Base-by-base conservation (phyloP, 2,797 vertebrate genomes). In the Myripristis jacobus region DNA sequence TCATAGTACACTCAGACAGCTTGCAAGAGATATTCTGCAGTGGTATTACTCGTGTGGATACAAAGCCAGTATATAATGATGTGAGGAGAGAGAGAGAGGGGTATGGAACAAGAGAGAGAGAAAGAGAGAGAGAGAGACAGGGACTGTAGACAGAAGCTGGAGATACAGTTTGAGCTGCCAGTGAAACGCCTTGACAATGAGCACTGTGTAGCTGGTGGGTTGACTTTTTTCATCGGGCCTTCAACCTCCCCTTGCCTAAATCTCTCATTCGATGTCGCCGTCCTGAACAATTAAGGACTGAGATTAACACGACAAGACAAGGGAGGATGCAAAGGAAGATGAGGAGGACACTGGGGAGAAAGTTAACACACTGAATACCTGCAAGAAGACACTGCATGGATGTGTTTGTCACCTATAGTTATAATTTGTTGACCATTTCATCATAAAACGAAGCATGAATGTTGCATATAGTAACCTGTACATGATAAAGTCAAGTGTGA, bases 101-200 rank as follows among this genome's bases (percentile, higher is more conserved):
- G 36, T 18, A 51, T 27, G 4, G 25, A 50, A 3, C 5, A 10
- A 36, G 34, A 36, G 34, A 36, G 34, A 36, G 34, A 68, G 9
- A 36, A 29, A 29, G 19, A 43, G 57, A 38, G 38, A 61, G 53
- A 73, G n/a, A 71, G 73, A 76, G 57, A 71, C 41, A 50, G 67
- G 53, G 58, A 72, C 72, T 83, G 82, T 81, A 69, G 62, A 63
- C 66, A 81, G 62, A 73, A 81, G 77, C 81, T 79, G 65, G 12
- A 86, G 80, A 82, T 52, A 56, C 73, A 82, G 62, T 79, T 62
- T 43, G 70, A 80, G 82, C 72, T 87, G 85, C 82, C 85, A 88
- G 82, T 71, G 81, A 83, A 77, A 77, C 60, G 72, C 70, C 81
- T 87, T 88, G 86, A 88, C 85, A 71, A 76, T 79, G 79, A 86